Percentiles rank a stretch among this genome's conserved stretches.
Conservation (phyloP, 1,140 invertebrate species). For the Aphaenogaster floridana region DNA sequence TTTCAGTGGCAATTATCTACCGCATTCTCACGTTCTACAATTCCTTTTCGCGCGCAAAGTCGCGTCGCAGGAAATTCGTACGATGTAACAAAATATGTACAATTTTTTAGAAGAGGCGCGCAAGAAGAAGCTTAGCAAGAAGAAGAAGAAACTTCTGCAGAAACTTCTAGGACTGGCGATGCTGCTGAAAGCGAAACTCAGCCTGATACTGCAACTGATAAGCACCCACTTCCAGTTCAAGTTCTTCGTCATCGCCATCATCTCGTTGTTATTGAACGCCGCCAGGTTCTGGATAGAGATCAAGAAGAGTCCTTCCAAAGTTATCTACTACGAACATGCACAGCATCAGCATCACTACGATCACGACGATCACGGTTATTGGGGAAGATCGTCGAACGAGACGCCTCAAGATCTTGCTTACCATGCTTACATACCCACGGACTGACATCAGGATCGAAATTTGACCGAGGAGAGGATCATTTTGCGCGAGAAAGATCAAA, state of each 20-base stretch:
- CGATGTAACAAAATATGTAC: not conserved
- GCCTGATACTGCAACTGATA: constrained; percentile 90
- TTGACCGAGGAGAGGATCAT: not conserved
- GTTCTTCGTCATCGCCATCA: constrained; percentile 91
- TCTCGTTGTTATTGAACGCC: constrained; percentile 89
- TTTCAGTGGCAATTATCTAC: constrained; percentile 24
- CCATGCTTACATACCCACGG: constrained; percentile 73
- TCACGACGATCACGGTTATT: constrained; percentile 90
- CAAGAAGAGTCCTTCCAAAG: constrained; percentile 91
- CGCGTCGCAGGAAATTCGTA: not conserved
- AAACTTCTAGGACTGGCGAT: constrained; percentile 89
- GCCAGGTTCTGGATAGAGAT: constrained; percentile 91
- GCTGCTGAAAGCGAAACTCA: constrained; percentile 91
- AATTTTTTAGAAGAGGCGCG: constrained; percentile 83
- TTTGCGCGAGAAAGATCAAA: not conserved
- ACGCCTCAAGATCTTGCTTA: constrained; percentile 80
- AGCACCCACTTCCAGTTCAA: constrained; percentile 91
- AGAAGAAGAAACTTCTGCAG: constrained; percentile 89
- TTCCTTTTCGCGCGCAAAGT: not conserved
- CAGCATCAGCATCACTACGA: constrained; percentile 94
- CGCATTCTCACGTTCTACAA: not conserved
- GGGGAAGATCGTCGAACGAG: constrained; percentile 85
- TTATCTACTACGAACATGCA: constrained; percentile 93
- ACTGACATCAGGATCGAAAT: constrained; percentile 32
- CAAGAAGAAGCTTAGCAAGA: constrained; percentile 90